Base-by-base conservation (phyloP, 2,113 vertebrate genomes). In the Colius striatus region DNA sequence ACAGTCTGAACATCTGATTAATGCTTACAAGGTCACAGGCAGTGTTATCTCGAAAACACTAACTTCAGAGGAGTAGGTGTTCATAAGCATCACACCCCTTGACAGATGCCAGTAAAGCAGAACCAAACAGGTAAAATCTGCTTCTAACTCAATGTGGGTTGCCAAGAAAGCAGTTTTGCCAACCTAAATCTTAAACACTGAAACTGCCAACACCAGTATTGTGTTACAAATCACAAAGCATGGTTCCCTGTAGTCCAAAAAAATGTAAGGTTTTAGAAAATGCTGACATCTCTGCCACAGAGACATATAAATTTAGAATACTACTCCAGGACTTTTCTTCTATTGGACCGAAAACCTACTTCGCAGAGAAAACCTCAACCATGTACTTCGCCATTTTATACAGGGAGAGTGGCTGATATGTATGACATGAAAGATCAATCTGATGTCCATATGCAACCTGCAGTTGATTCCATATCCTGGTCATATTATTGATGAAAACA, bases 61-160 rank as follows among this genome's bases (percentile, higher is more conserved):
- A n/a, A 93, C 76, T 97, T 94, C 84, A 95, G 68, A 80, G 43
- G 83, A 88, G 82, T 47, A 82, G 51, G 93, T 88, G 76, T 87
- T 95, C 89, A 51, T 88, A 98, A 95, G 87, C 92, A 96, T 75
- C 73, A 95, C 58, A 94, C 45, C 75, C 82, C 91, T 86, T 85
- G 91, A 83, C 71, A 91, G 55, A 97, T 94, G 82, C 84, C 94
- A 97, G 60, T 47, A 79, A 50, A 66, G 95, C 97, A 96, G 86
- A 96, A 77, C 61, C 84, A 80, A 97, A 93, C 98, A 97, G 97
- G 97, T 96, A 92, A 97, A 92, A 94, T 95, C 98, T 97, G 97
- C 95, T 97, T 97, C 92, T 58, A 30, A 53, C 92, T 97, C 74
- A 94, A 18, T 77, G 34, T 60, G 48, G 71, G 91, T 78, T 94